Percentiles rank a stretch among this genome's conserved stretches.
Conservation (phyloP, 2,113 vertebrate genomes). For the Pygathrix nemaeus region DNA sequence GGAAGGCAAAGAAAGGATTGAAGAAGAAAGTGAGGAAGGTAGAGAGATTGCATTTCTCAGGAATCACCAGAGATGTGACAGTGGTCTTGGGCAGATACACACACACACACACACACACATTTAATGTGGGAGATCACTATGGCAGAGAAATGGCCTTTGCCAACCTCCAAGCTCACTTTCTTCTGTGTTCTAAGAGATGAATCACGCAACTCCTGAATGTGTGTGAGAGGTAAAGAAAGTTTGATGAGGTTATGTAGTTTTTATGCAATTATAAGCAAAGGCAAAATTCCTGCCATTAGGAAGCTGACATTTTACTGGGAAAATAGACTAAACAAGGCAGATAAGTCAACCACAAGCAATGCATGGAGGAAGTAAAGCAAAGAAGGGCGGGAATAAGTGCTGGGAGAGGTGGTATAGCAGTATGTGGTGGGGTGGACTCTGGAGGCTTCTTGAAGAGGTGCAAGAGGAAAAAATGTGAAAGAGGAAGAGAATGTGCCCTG, state of each 20-base stretch:
- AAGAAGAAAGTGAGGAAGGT: not conserved
- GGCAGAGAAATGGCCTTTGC: not conserved
- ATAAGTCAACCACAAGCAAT: fast-evolving
- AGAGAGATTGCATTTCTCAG: not conserved
- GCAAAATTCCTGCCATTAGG: not conserved
- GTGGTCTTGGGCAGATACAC: not conserved
- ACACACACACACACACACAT: too few species aligned
- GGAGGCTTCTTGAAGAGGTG: not conserved
- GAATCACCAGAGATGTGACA: not conserved
- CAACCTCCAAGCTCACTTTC: not conserved
- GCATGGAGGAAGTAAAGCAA: not conserved
- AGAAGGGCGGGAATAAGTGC: fast-evolving
- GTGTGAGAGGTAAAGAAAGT: not conserved
- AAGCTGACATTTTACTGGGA: not conserved
- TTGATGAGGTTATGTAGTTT: not conserved
- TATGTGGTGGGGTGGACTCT: not conserved
- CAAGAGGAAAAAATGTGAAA: fast-evolving
- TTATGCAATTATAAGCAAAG: not conserved
- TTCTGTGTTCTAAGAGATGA: not conserved
- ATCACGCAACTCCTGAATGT: not conserved
- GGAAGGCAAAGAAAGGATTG: not conserved
- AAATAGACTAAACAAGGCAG: not conserved
- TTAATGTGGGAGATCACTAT: not conserved
- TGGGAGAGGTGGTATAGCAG: fast-evolving
- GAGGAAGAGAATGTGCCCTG: not conserved